Base-by-base conservation (phyloP, 1,140 invertebrate species). In the Tenebrio molitor region DNA sequence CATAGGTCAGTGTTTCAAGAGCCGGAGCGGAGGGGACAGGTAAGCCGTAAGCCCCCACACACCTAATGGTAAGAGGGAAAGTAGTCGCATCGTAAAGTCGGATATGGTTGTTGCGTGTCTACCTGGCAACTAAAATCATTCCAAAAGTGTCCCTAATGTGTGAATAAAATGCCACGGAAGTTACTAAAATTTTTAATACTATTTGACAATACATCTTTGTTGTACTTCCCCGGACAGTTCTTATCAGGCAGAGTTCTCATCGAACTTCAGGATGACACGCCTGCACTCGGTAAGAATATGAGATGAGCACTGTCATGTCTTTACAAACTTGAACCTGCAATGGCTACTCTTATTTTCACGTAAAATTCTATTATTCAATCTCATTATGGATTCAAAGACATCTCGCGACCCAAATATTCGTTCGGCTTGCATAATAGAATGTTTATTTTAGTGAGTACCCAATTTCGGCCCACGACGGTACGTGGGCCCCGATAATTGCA, bases 161-260 rank as follows among this genome's bases (percentile, higher is more conserved):
- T 69, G 34, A 46, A 58, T 23, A 88, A 83, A 81, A 94, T 94
- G 92, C 91, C 93, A 65, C 87, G 92, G 78, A 97, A 97, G 84
- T 85, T 97, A 73, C 88, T 95, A 75, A 97, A 97, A 84, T 97
- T 97, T 85, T 86, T 97, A 16, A 97, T 97, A 78, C 88, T 97
- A 36, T 95, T 97, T 84, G 95, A 97, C 83, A 97, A 97, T 83
- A 94, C 95, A 25, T 96, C 94, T 76, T 86, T 97, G 23, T 84
- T 97, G 33, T 97, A 97, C 83, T 97, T 97, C 81, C 95, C 95
- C 41, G 93, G 95, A 21, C 90, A 97, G 82, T 97, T 97, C 83
- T 85, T 97, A 64, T 95, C 94, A 36, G 96, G 96, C 21, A 88
- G 94, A 77, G 95, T 97, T 14, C 88, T 97, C 14, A 92, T 97